Conservation (phyloP, 1,140 invertebrate species). For the Oryzaephilus surinamensis region DNA sequence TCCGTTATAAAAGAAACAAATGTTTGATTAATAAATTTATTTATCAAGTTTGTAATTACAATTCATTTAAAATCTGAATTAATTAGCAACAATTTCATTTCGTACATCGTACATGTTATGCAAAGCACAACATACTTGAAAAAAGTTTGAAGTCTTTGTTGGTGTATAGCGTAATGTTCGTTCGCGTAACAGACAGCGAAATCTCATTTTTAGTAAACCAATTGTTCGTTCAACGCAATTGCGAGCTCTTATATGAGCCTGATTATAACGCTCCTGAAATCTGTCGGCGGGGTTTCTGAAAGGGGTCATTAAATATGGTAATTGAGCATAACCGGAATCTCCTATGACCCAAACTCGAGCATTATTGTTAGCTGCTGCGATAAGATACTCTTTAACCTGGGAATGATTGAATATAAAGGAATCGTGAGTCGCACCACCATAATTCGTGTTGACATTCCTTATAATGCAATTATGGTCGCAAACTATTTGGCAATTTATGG, state of each 20-base stretch:
- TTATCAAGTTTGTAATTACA: too few relatives aligned
- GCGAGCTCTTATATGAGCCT: conserved; percentile 6
- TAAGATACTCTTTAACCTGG: background rate
- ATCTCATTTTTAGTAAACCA: conserved; percentile 25
- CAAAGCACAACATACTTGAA: too few relatives aligned
- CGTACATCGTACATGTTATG: too few relatives aligned
- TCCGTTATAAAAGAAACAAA: too few relatives aligned
- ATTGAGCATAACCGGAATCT: conserved; percentile 18
- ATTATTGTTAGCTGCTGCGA: background rate
- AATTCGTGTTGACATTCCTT: background rate
- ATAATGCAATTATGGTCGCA: conserved; percentile 5
- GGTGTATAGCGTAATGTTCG: conserved; percentile 13
- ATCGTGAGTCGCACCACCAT: conserved; percentile 4
- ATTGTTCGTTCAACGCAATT: conserved; percentile 23
- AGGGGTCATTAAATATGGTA: conserved; percentile 20
- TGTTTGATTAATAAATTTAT: too few relatives aligned
- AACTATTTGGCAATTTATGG: conserved; percentile 3
- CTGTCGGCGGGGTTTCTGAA: conserved; percentile 6
- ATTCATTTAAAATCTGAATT: too few relatives aligned
- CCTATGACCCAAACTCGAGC: background rate
- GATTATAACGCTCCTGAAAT: conserved; percentile 6
- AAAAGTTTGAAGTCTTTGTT: too few relatives aligned
- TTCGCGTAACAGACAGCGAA: conserved; percentile 18
- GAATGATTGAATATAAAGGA: conserved; percentile 2
- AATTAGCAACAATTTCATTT: too few relatives aligned